These are phyloP conservation scores for Eulemur rufifrons DNA, from an alignment of 2,113 vertebrate species.

Conservation along the genomic window DNA sequence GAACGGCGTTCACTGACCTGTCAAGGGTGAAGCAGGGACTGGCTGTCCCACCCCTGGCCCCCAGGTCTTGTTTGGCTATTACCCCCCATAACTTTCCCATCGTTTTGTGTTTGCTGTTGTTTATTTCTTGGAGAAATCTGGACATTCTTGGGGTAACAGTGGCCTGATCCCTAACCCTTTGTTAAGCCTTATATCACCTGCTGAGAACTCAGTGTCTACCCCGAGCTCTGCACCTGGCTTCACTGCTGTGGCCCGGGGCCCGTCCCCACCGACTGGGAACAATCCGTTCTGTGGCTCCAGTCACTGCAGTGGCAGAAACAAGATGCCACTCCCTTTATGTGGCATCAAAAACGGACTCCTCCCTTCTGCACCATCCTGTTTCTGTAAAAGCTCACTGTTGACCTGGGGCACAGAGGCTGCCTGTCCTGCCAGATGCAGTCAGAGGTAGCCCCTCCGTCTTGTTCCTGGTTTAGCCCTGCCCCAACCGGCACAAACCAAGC, in stretches of 20 bases:
- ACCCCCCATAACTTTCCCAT: accelerated
- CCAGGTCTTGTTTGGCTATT: accelerated
- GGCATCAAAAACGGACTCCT: too few relatives aligned
- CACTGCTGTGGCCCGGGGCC: not conserved
- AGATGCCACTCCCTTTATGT: accelerated
- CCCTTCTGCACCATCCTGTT: not conserved
- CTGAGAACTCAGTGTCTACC: accelerated
- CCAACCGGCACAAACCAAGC: not conserved
- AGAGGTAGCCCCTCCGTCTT: too few relatives aligned
- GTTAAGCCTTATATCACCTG: accelerated
- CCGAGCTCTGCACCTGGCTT: not conserved
- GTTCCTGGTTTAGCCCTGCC: too few relatives aligned
- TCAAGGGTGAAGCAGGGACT: not conserved
- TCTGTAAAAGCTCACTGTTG: not conserved
- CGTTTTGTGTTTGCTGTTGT: accelerated
- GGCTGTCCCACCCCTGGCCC: accelerated
- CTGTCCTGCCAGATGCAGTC: not conserved
- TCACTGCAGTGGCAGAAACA: not conserved
- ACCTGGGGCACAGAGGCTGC: not conserved
- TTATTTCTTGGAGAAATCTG: not conserved
- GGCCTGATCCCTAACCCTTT: accelerated
- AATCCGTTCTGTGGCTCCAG: not conserved
- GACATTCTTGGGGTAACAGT: not conserved
- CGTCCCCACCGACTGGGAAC: too few relatives aligned
- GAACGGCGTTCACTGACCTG: not conserved